A percentile compares a stretch with the other conserved stretches of the same genome.
Conservation (phyloP, 2,113 vertebrate genomes). For the Crocuta crocuta region DNA sequence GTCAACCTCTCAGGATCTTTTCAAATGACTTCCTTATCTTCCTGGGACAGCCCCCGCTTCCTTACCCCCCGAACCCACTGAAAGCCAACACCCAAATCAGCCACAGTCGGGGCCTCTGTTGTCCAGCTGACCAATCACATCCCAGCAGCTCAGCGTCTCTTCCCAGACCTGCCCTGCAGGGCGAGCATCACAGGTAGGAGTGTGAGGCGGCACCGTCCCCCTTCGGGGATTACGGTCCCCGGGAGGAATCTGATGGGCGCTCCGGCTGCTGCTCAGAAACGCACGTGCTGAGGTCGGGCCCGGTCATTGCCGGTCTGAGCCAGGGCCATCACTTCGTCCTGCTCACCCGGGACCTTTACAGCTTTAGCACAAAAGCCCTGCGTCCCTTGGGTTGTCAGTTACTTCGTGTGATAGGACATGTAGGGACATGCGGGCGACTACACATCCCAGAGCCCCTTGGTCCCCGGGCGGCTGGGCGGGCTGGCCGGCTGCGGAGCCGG, state of each 20-base stretch:
- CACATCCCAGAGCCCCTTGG: neutral
- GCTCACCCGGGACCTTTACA: too few species aligned
- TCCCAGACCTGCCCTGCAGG: neutral
- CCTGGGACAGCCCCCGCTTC: neutral
- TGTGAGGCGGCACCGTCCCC: neutral
- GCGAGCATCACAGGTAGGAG: fast-evolving
- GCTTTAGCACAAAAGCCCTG: neutral
- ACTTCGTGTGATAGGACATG: neutral
- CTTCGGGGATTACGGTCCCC: neutral
- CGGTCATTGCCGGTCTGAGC: neutral
- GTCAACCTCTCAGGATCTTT: neutral
- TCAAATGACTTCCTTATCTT: neutral
- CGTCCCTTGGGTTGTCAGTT: fast-evolving
- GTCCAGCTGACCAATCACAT: neutral
- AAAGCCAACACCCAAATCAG: neutral
- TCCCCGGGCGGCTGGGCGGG: neutral
- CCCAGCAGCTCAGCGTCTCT: neutral
- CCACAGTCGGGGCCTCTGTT: neutral
- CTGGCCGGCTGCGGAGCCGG: neutral
- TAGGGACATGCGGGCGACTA: neutral
- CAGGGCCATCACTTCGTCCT: neutral
- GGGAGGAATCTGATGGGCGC: fast-evolving
- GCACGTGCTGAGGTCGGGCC: neutral
- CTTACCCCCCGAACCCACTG: too few species aligned
- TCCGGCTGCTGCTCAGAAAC: fast-evolving